These are phyloP conservation scores for Platorchestia sp. DNA, from an alignment of 1,140 invertebrate species.

Conservation along the genomic window DNA sequence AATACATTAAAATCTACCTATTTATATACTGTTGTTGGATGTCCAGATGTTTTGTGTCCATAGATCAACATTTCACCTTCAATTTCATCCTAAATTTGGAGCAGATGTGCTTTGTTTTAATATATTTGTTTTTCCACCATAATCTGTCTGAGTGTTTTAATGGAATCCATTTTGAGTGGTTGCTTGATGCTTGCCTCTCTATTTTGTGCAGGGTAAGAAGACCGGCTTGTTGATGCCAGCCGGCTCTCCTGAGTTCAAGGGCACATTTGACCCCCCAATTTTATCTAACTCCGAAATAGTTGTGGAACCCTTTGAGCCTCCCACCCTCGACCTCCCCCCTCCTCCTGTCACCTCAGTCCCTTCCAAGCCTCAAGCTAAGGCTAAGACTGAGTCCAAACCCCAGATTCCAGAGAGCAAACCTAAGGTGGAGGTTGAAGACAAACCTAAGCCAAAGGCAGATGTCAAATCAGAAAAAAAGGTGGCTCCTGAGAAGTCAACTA, in stretches of 20 bases:
- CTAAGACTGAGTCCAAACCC: slow-evolving; percentile 45
- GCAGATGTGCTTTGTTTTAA: neutral
- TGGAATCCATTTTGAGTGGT: neutral
- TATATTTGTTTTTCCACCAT: neutral
- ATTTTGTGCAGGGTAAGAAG: slow-evolving; percentile 29
- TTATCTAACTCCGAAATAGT: slow-evolving; percentile 31
- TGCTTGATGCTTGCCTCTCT: neutral
- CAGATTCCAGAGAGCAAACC: slow-evolving; percentile 39
- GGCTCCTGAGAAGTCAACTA: neutral
- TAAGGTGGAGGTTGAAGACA: slow-evolving; percentile 21
- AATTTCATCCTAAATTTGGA: neutral
- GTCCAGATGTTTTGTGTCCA: neutral
- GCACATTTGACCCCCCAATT: slow-evolving; percentile 35
- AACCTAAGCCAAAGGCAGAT: slow-evolving; percentile 52
- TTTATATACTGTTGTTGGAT: neutral
- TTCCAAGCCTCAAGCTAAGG: neutral
- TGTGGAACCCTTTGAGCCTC: neutral
- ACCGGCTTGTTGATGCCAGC: neutral
- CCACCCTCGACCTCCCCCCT: slow-evolving; percentile 13
- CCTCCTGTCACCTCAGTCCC: slow-evolving; percentile 9
- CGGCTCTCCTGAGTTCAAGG: neutral
- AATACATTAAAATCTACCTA: neutral
- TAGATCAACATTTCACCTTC: neutral
- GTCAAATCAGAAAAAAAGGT: neutral
- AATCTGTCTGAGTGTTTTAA: neutral